Evolutionary conservation across 2,888 invertebrate genomes (phyloP), one percentile per base, ranked within the genome.

Genomic region (Eilema sororculum): DNA sequence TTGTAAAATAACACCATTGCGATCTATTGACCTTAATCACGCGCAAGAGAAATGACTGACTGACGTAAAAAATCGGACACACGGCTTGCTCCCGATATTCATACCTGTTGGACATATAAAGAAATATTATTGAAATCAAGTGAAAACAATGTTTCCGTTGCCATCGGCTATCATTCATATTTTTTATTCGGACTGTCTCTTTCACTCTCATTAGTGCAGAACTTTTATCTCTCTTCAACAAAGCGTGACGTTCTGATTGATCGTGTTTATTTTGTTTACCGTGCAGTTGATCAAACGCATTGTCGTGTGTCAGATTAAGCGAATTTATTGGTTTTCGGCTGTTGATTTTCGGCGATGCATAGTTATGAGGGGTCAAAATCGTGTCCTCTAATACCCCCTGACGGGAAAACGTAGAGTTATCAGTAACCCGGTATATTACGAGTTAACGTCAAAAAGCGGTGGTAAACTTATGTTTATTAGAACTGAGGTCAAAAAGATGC

Each of bases 1-100:
- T 78, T 67, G 69, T 69, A 69, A 63, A 70, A 73, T 71, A 77
- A 74, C 65, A 65, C 69, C 73, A 78, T 72, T 66, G 72, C 81
- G 83, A 84, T 87, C 84, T 82, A 79, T 77, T 89, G 86, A 89
- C 90, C 90, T 84, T 90, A 89, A 90, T 90, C 86, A 88, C 88
- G 87, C 83, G 84, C 86, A 86, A 84, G 88, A 87, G 89, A 88
- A 89, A 89, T 87, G 80, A 78, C 86, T 84, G 77, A 82, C 79
- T 87, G 85, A 85, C 82, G 84, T 84, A 89, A 87, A 65, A 88
- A 89, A 89, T 81, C 85, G 76, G 74, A 79, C 77, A 83, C 82
- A 82, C 78, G 79, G 75, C 71, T 75, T 71, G 80, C 68, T 79
- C 83, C 79, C 78, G 78, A 83, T 80, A 81, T 82, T 57, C 33